phyloP scores from a whole-genome alignment of 2,113 vertebrate genomes.

The Anolis sagrei region DNA sequence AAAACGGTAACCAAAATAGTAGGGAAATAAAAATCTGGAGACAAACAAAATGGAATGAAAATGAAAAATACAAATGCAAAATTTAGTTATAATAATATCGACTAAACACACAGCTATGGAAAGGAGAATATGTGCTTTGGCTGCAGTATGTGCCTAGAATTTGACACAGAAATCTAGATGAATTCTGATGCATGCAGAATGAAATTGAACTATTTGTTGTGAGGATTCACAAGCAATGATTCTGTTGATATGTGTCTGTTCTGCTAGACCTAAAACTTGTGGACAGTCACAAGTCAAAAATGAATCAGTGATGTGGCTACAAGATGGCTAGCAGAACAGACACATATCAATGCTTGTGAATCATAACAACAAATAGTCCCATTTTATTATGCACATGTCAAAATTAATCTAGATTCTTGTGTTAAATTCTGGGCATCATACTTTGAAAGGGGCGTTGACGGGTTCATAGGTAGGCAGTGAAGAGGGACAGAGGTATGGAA shows the following conservation, averaged over 20 bases:
- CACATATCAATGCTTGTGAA: background rate
- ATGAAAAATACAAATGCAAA: background rate
- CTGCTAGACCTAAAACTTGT: background rate
- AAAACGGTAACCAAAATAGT: background rate
- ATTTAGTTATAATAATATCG: background rate
- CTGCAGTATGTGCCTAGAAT: background rate
- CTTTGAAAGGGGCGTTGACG: background rate
- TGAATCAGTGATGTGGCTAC: background rate
- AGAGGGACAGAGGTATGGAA: background rate
- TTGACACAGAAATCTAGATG: too few relatives aligned
- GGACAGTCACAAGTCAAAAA: background rate
- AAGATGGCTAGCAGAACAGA: background rate
- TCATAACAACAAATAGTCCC: background rate
- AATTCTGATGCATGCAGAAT: too few relatives aligned
- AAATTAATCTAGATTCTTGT: background rate
- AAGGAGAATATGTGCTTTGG: background rate
- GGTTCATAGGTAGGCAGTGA: background rate
- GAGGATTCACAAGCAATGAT: too few relatives aligned
- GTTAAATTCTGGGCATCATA: background rate
- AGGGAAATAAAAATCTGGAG: background rate
- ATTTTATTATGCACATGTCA: background rate
- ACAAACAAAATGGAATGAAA: background rate
- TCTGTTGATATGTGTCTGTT: too few relatives aligned
- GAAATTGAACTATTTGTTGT: too few relatives aligned
- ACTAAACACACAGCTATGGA: background rate